phyloP scores from a whole-genome alignment of 2,113 vertebrate species.

The Zosterops lateralis region DNA sequence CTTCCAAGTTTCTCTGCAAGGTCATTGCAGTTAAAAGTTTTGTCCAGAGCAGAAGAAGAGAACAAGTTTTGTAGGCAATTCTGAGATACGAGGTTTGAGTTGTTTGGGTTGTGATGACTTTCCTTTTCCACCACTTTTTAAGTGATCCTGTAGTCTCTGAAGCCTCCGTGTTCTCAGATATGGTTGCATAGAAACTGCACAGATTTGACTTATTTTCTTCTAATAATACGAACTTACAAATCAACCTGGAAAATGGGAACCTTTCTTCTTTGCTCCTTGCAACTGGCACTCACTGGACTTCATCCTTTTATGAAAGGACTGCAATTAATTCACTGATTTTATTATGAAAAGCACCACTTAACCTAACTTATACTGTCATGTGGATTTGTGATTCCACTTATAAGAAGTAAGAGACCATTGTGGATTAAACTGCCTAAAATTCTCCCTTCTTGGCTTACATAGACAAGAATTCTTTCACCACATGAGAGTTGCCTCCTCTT shows the following conservation, averaged over 20 bases:
- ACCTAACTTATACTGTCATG: slow-evolving; percentile 22
- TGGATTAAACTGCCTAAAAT: slow-evolving; percentile 50
- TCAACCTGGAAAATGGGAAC: slow-evolving; percentile 40
- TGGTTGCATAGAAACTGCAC: slow-evolving; percentile 49
- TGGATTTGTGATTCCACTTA: slow-evolving; percentile 50
- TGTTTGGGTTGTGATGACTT: slow-evolving; percentile 33
- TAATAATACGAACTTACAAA: slow-evolving; percentile 42
- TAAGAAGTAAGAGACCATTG: slow-evolving; percentile 34
- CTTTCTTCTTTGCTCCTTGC: slow-evolving; percentile 44
- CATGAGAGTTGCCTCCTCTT: slow-evolving; percentile 5
- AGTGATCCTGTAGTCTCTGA: slow-evolving; percentile 26
- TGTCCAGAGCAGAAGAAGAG: slow-evolving; percentile 24
- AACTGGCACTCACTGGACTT: slow-evolving; percentile 39
- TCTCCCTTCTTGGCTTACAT: slow-evolving; percentile 6
- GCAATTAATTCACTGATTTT: slow-evolving; percentile 35
- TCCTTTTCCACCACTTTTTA: background rate
- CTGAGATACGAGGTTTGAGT: background rate
- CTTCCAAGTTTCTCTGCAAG: background rate
- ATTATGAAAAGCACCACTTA: slow-evolving; percentile 36
- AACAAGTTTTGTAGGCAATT: background rate
- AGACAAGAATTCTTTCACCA: slow-evolving; percentile 22
- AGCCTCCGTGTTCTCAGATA: background rate
- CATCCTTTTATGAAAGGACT: slow-evolving; percentile 28
- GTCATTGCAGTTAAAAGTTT: slow-evolving; percentile 13
- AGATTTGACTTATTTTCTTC: slow-evolving; percentile 53